Conservation (phyloP, 2,113 vertebrate genomes). For the Chloropsis hardwickii region DNA sequence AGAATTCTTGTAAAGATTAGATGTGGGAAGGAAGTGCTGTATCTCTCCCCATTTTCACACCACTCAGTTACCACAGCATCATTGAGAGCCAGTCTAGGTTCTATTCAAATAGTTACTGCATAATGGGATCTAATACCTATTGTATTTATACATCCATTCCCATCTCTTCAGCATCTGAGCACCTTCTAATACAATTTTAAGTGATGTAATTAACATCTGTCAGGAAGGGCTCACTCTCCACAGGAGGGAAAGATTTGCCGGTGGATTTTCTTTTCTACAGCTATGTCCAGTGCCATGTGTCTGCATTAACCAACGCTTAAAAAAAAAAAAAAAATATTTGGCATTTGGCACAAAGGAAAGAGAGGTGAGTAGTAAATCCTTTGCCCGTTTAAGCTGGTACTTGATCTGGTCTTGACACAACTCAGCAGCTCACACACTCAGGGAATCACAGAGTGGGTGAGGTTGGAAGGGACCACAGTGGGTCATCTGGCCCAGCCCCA, state of each 20-base stretch:
- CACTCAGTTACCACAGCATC: neutral
- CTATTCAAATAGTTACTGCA: neutral
- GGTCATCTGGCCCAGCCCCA: neutral
- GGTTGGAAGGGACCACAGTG: neutral
- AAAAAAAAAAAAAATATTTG: neutral
- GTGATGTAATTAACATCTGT: neutral
- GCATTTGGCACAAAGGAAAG: neutral
- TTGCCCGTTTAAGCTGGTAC: neutral
- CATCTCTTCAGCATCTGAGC: neutral
- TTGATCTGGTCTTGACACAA: neutral
- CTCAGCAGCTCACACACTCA: fast-evolving
- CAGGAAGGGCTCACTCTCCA: neutral
- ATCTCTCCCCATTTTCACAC: neutral
- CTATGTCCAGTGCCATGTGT: neutral
- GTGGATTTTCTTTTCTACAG: neutral
- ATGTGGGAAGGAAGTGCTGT: neutral
- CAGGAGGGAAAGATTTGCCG: neutral
- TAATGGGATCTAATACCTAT: neutral
- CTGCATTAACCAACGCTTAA: neutral
- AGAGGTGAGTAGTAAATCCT: neutral
- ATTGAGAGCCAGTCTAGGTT: neutral
- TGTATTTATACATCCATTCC: neutral
- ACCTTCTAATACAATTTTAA: neutral
- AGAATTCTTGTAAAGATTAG: neutral
- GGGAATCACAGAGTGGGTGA: neutral